Base-by-base conservation (phyloP, 2,113 vertebrate species). In the Dicaeum eximium region DNA sequence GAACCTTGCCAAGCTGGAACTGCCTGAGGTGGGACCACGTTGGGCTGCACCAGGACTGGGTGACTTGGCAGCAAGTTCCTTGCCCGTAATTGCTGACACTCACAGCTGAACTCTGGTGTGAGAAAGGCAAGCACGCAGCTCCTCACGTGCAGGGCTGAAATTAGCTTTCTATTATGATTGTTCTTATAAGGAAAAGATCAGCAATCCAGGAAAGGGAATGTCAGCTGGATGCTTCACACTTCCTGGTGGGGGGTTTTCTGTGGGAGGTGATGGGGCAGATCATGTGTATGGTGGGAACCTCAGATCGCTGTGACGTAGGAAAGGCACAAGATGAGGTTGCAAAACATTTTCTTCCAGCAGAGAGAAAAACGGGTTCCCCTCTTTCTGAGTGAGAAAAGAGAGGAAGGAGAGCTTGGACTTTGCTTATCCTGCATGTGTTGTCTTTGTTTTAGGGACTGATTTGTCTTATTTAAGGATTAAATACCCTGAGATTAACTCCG, bases 1-100 rank as follows among this genome's bases (percentile, higher is more conserved):
- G n/a, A 19, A 56, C 38, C 47, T 71, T 23, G 33, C 65, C 3
- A 2, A 33, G 73, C n/a, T 73, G 48, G 70, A 10, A 23, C 7
- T 1, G 6, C 8, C 1, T 33, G 7, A 4, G 1, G 0, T 42
- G 62, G n/a, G 23, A 22, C 18, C 35, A 10, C 0, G 0, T 20
- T 16, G 25, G 78, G n/a, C 37, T 72, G 53, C 3, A 4, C 8
- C 14, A 2, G 16, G 20, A 20, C 73, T 3, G 6, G 30, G 38
- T 71, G 74, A 19, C 28, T 40, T 11, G 51, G 23, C 77, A 91
- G 37, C 25, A 5, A 35, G 6, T 6, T 58, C 31, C 30, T 50
- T 17, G 27, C 24, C 51, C 0, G 0, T 42, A 19, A 9, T 24
- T 51, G 74, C 66, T 48, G 65, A 16, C 0, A 3, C 38, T 27